phyloP scores from a whole-genome alignment of 2,797 vertebrate genomes.

The Picus viridis region DNA sequence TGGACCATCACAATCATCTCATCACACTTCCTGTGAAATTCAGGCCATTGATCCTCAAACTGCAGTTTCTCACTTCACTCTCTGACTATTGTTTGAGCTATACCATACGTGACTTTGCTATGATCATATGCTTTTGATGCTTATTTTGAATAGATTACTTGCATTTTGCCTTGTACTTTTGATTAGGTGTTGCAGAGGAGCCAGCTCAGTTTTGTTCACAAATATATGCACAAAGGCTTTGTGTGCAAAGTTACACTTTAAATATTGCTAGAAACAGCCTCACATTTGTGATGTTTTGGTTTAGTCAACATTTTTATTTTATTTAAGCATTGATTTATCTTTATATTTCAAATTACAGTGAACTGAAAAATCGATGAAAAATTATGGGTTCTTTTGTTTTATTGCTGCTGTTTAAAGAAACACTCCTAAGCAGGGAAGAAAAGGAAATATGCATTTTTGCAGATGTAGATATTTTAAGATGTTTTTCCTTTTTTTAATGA shows the following conservation, averaged over 20 bases:
- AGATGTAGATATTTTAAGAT: conserved; percentile 1
- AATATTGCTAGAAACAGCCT: neutral
- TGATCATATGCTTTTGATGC: neutral
- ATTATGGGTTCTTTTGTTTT: neutral
- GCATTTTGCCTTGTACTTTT: neutral
- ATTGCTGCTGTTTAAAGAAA: neutral
- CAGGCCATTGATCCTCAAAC: neutral
- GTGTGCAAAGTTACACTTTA: neutral
- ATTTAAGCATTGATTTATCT: neutral
- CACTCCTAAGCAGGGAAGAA: neutral
- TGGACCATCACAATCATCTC: neutral
- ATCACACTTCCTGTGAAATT: neutral
- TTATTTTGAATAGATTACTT: neutral
- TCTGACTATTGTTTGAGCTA: neutral
- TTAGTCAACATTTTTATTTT: neutral
- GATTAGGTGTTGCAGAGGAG: neutral
- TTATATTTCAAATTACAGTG: neutral
- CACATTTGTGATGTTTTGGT: neutral
- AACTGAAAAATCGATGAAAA: neutral
- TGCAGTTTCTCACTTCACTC: neutral
- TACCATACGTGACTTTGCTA: neutral
- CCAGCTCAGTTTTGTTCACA: neutral
- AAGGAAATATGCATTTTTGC: neutral
- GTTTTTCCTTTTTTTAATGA: neutral
- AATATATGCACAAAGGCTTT: neutral